A percentile compares a stretch with the other conserved stretches of the same genome.
Evolutionary conservation across 2,113 vertebrate species (phyloP).

Genomic region (Mastomys natalensis): DNA sequence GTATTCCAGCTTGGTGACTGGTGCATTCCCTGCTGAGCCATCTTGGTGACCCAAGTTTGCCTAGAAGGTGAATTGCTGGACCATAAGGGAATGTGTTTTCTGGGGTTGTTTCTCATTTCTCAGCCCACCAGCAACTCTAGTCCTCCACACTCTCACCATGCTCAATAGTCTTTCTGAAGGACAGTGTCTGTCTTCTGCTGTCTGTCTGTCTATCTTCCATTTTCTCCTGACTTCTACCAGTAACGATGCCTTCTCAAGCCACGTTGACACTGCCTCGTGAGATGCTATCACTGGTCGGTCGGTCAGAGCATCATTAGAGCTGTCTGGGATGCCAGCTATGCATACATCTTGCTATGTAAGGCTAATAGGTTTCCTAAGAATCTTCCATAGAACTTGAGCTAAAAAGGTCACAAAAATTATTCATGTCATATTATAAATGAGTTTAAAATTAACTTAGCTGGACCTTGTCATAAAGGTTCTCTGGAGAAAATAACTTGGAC

Average conservation of each 20-base stretch:
- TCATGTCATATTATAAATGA: constrained; percentile 41
- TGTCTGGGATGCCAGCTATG: neutral
- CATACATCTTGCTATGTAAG: neutral
- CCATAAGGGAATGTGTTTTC: neutral
- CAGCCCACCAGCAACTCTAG: neutral
- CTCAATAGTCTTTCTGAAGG: neutral
- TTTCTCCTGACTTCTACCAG: constrained; percentile 9
- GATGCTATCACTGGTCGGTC: neutral
- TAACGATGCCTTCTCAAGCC: neutral
- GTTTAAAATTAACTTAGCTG: neutral
- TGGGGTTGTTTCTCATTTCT: constrained; percentile 20
- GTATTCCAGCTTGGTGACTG: neutral
- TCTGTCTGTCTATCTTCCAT: neutral
- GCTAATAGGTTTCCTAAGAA: neutral
- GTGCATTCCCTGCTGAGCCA: too few species aligned
- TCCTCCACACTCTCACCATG: neutral
- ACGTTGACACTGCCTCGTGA: neutral
- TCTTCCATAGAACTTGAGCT: constrained; percentile 3
- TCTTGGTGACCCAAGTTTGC: neutral
- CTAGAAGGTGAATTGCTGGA: neutral
- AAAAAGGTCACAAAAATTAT: neutral
- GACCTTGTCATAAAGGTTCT: constrained; percentile 4
- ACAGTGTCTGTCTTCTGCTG: neutral
- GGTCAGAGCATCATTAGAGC: neutral
- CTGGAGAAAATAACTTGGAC: constrained; percentile 46